Percentiles rank a stretch among this genome's conserved stretches.
These are phyloP conservation scores for Labeo rohita DNA, from an alignment of 2,113 vertebrate genomes.

Conservation along the genomic window DNA sequence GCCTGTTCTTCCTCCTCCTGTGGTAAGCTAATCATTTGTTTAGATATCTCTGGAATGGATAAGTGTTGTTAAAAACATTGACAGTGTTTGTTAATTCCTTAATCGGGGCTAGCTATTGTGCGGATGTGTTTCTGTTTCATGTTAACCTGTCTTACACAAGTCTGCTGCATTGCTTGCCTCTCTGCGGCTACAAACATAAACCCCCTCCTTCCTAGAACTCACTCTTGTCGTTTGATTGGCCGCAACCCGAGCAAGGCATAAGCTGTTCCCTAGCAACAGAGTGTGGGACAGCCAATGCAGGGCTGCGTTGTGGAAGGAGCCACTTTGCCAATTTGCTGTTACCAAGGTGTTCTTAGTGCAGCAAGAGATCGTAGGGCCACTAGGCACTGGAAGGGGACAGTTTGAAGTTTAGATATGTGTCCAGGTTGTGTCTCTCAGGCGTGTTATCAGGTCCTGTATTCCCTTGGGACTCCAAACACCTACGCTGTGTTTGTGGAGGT, in stretches of 20 bases:
- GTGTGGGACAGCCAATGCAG: conserved; percentile 73
- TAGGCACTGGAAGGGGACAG: conserved; percentile 46
- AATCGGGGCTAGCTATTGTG: conserved; percentile 2
- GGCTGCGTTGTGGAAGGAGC: conserved; percentile 70
- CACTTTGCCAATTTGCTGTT: conserved; percentile 76
- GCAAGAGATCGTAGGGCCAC: conserved; percentile 59
- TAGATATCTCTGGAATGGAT: neutral
- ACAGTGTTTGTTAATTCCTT: neutral
- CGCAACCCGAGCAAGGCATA: conserved; percentile 75
- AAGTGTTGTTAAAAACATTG: neutral
- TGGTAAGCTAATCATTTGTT: neutral
- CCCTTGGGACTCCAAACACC: neutral
- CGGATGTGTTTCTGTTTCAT: conserved; percentile 62
- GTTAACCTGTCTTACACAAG: conserved; percentile 71
- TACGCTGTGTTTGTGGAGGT: neutral
- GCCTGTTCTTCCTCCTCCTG: neutral
- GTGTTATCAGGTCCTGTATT: neutral
- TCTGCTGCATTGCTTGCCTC: conserved; percentile 65
- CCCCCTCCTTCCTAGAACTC: conserved; percentile 57
- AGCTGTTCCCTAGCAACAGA: conserved; percentile 83
- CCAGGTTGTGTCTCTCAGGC: neutral
- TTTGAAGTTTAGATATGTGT: conserved; percentile 55
- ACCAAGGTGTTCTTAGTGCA: conserved; percentile 73
- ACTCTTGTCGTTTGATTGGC: conserved; percentile 72
- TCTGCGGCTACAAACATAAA: conserved; percentile 66